Evolutionary conservation across 2,113 vertebrate species (phyloP).

Genomic region (Semnornis frantzii): DNA sequence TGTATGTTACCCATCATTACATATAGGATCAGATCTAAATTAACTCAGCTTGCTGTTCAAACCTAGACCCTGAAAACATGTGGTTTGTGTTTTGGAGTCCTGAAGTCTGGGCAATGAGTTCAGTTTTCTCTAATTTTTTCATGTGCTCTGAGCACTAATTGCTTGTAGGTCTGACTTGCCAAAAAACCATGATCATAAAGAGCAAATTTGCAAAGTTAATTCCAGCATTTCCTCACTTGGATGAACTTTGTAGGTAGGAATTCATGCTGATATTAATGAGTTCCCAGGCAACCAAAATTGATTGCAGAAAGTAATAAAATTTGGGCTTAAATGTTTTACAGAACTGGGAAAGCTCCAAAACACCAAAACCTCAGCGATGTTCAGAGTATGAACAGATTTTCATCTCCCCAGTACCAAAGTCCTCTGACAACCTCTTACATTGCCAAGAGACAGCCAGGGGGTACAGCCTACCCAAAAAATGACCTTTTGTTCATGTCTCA

Average conservation of each 20-base stretch:
- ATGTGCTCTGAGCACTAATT: slow-evolving; percentile 8
- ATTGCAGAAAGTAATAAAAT: slow-evolving; percentile 22
- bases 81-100: slow-evolving; percentile 18
- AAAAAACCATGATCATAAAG: background rate
- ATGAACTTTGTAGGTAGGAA: background rate
- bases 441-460: background rate
- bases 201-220: slow-evolving; percentile 7
- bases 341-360: slow-evolving; percentile 8
- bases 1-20: slow-evolving; percentile 16
- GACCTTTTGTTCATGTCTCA: background rate
- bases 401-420: background rate
- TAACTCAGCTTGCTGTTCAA: slow-evolving; percentile 21
- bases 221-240: background rate
- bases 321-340: background rate
- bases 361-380: background rate
- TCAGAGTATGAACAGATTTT: background rate
- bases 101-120: background rate
- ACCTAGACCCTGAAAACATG: slow-evolving; percentile 4
- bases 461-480: background rate
- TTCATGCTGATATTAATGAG: background rate
- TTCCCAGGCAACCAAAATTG: background rate
- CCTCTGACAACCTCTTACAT: background rate
- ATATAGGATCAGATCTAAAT: slow-evolving; percentile 30
- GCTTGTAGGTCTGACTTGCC: background rate
- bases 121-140: background rate